phyloP scores from a whole-genome alignment of 2,113 vertebrate genomes.

The Nyctereutes procyonoides region DNA sequence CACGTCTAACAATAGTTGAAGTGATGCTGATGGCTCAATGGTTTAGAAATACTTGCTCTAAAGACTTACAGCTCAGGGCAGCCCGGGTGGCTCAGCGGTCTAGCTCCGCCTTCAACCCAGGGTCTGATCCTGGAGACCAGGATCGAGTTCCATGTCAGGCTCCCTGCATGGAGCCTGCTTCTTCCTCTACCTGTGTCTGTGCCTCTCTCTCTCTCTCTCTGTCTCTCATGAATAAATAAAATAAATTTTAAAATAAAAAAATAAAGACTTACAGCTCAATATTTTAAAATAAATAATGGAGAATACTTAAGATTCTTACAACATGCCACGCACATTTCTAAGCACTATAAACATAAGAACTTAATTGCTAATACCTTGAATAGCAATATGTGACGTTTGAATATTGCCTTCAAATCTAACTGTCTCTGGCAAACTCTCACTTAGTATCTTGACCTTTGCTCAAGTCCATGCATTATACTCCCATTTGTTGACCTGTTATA shows the following conservation, averaged over 20 bases:
- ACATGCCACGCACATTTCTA: background rate
- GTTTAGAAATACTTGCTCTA: background rate
- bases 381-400: background rate
- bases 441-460: too few species aligned
- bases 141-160: too few species aligned
- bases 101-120: too few species aligned
- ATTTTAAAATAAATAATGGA: background rate
- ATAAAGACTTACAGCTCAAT: background rate
- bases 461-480: background rate
- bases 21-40: background rate
- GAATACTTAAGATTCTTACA: background rate
- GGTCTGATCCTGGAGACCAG: too few species aligned
- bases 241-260: too few species aligned
- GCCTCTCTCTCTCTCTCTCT: too few species aligned
- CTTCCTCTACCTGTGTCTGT: too few species aligned
- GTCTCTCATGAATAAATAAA: too few species aligned
- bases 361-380: background rate
- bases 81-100: background rate
- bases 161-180: too few species aligned
- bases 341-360: background rate
- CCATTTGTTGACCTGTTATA: background rate
- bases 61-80: background rate
- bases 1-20: background rate
- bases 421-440: background rate
- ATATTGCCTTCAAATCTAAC: background rate